Evolutionary conservation across 2,113 vertebrate genomes (phyloP).

Genomic region (Mesitornis unicolor): DNA sequence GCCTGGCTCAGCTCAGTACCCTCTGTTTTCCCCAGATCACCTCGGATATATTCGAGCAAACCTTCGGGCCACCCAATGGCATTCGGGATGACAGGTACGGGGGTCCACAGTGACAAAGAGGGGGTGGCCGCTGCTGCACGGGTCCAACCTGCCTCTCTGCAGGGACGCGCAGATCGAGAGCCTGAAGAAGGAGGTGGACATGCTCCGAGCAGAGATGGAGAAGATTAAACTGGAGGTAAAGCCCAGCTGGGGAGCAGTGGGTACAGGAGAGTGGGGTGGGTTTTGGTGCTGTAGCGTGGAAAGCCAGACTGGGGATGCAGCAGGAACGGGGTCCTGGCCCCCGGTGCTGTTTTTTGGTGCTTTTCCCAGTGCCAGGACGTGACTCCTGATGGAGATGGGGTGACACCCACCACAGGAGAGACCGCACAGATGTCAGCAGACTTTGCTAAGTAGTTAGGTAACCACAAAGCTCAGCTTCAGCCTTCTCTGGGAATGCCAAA

Average conservation of each 20-base stretch:
- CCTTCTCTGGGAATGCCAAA: too few relatives aligned
- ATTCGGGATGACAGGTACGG: slow-evolving; percentile 85
- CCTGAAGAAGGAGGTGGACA: slow-evolving; percentile 85
- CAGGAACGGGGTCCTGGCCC: accelerated
- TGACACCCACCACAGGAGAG: too few relatives aligned
- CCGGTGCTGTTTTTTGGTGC: not conserved
- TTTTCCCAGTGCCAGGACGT: not conserved
- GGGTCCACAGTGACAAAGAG: accelerated
- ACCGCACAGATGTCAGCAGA: too few relatives aligned
- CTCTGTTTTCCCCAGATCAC: slow-evolving; percentile 66
- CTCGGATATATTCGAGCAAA: slow-evolving; percentile 89
- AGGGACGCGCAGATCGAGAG: slow-evolving; percentile 91
- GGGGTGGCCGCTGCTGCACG: accelerated
- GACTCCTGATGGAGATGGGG: not conserved
- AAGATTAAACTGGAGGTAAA: slow-evolving; percentile 90
- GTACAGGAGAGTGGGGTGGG: accelerated
- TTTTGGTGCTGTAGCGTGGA: not conserved
- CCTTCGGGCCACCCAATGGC: slow-evolving; percentile 90
- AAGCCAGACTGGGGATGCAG: accelerated
- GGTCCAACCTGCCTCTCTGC: not conserved
- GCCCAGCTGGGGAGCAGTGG: accelerated
- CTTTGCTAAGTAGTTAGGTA: too few relatives aligned
- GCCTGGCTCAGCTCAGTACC: not conserved
- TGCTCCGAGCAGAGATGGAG: slow-evolving; percentile 84
- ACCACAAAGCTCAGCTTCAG: too few relatives aligned